Base-by-base conservation (phyloP, 2,113 vertebrate species). In the Chaetops frenatus region DNA sequence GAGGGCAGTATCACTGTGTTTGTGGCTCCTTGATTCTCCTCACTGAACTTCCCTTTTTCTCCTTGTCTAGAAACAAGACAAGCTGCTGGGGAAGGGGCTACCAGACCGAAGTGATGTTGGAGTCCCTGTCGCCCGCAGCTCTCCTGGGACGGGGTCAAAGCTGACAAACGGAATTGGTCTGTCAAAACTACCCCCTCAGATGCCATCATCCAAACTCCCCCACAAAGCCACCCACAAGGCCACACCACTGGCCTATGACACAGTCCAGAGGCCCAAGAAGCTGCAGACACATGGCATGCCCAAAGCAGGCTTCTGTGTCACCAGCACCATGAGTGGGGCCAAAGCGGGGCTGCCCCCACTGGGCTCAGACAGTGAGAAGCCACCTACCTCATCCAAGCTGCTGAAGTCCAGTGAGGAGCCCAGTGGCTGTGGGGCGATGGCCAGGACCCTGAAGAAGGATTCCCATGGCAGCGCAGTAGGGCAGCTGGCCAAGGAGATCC, bases 221-320 rank as follows among this genome's bases (percentile, higher is more conserved):
- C 95, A 86, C 10, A 98, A 97, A 70, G 94, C 96, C 29, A 28
- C 92, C 0, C 93, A 88, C 1, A 35, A 58, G 4, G 98, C 53
- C 36, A 33, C 98, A 2, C 61, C 92, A 0, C 22, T 98, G 44
- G 96, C 98, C 2, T 97, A 97, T 14, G 98, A 98, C 15, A 62
- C 97, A 11, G 97, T 97, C 45, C 98, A 97, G 95, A 98, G 97
- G 90, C 96, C 97, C 90, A 99, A 98, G 97, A 99, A 99, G 92
- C 92, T 94, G 3, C 62, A 69, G 56, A 62, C 27, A 28, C 27
- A 92, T 35, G 31, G 79, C 0, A 4, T 28, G 3, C 74, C 57
- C 50, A 90, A 40, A 51, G 47, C 92, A 13, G 31, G 86, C 19
- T 88, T 90, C 47, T 90, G 97, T 3, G 47, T 96, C 42, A 18